Evolutionary conservation across 2,888 invertebrate genomes (phyloP), one percentile per base, ranked within the genome.

Genomic region (Apodemia zela): DNA sequence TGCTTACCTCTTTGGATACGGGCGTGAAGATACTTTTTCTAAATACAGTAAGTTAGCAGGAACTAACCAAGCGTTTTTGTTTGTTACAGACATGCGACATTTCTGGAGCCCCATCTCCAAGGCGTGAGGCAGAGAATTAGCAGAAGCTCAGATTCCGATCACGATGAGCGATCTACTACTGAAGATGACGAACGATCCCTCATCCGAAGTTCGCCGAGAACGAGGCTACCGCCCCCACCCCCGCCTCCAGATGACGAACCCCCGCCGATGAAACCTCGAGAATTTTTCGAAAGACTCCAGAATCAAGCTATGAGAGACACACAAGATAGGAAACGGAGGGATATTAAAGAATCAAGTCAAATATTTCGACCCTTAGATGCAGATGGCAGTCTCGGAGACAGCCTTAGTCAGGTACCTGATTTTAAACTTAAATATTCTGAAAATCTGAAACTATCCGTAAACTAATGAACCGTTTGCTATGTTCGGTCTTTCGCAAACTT

Each of bases 21-120:
- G n/a, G n/a, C n/a, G n/a, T n/a, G n/a, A n/a, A n/a, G n/a, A 25
- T 25, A 25, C 4, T 3, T 25, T 25, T 25, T 4, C 25, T 25
- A 25, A 3, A 25, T 25, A 3, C 4, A 35, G 7, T 35, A 59
- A 59, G 15, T 15, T 25, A 33, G 38, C 51, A 42, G 49, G 35
- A 47, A 29, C 11, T 63, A 49, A 54, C 25, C n/a, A 54, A n/a
- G 57, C 33, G 6, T 35, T 10, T 58, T 60, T 63, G 65, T 67
- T 85, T 85, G 79, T 94, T 94, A 0, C 94, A 96, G 95, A 91
- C 95, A 94, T 89, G 95, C 95, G 80, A 94, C 94, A 69, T 95
- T 95, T 82, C 92, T 95, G 76, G 95, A 96, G 81, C 95, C 95
- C 47, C 95, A 95, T 80, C 90, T 95, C 70, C 95, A 95, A 77